phyloP scores from a whole-genome alignment of 2,888 invertebrate species.

The Germaria angustata region DNA sequence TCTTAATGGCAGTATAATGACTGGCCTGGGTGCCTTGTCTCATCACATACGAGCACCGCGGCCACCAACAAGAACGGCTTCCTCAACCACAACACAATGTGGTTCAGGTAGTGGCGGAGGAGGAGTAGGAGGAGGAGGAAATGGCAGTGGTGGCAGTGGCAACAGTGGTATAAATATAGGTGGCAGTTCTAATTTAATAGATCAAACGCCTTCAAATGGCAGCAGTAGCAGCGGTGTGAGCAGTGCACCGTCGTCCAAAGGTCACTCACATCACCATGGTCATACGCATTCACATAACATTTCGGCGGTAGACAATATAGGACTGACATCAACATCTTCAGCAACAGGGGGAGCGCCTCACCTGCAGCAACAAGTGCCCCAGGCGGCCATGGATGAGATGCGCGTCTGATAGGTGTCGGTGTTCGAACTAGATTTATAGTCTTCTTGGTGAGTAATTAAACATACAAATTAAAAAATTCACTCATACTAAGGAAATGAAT shows the following conservation, averaged over 20 bases:
- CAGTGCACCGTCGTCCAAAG: conserved; percentile 79
- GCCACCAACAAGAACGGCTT: conserved; percentile 80
- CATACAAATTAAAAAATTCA: not conserved
- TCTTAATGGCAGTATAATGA: conserved; percentile 77
- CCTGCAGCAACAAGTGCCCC: conserved; percentile 84
- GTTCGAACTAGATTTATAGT: conserved; percentile 80
- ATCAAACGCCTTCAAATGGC: conserved; percentile 73
- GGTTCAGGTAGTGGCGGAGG: conserved; percentile 66
- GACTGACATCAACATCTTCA: conserved; percentile 77
- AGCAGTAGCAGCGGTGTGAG: conserved; percentile 78
- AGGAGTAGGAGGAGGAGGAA: conserved; percentile 70
- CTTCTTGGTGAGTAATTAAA: conserved; percentile 76
- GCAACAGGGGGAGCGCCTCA: conserved; percentile 74
- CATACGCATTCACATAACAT: conserved; percentile 74
- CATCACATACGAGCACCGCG: conserved; percentile 79
- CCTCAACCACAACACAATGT: conserved; percentile 72
- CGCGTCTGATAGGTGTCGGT: conserved; percentile 87
- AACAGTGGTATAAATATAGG: conserved; percentile 37
- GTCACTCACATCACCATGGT: conserved; percentile 79
- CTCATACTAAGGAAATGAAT: not conserved
- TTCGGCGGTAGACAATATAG: conserved; percentile 78
- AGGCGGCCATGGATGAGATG: conserved; percentile 94
- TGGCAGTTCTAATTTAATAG: conserved; percentile 62
- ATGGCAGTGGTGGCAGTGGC: conserved; percentile 71
- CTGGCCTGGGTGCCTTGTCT: conserved; percentile 71